These are phyloP conservation scores for Syrista parreyssii DNA, from an alignment of 2,888 invertebrate genomes.

Conservation along the genomic window DNA sequence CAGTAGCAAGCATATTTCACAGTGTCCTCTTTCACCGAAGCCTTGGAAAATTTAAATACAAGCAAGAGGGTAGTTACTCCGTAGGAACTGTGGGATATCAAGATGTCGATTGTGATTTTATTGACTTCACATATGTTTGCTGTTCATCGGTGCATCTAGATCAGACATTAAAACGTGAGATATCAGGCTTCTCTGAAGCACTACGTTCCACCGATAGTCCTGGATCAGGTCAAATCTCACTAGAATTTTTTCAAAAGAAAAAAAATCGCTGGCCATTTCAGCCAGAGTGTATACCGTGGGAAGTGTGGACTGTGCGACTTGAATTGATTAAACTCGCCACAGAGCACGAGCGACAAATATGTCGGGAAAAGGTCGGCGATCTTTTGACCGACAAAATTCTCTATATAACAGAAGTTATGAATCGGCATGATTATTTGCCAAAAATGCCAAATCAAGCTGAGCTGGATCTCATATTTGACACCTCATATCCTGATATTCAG, in stretches of 20 bases:
- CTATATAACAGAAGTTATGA: slow-evolving; percentile 95
- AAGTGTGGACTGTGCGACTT: slow-evolving; percentile 96
- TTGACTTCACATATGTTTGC: slow-evolving; percentile 97
- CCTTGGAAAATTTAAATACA: slow-evolving; percentile 93
- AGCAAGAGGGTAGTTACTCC: slow-evolving; percentile 93
- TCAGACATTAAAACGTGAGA: slow-evolving; percentile 78
- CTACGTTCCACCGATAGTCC: slow-evolving; percentile 78
- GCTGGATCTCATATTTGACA: slow-evolving; percentile 94
- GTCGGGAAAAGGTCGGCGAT: slow-evolving; percentile 89
- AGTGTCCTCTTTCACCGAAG: slow-evolving; percentile 92
- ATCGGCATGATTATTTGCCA: slow-evolving; percentile 95
- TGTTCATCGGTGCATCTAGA: slow-evolving; percentile 86
- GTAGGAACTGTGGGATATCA: slow-evolving; percentile 95
- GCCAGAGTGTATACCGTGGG: slow-evolving; percentile 96
- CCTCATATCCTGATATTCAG: slow-evolving; percentile 91
- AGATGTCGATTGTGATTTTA: slow-evolving; percentile 97
- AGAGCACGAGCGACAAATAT: slow-evolving; percentile 88
- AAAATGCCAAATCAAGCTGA: slow-evolving; percentile 95
- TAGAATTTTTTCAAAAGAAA: slow-evolving; percentile 95
- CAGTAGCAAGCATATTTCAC: slow-evolving; percentile 91
- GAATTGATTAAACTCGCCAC: slow-evolving; percentile 87
- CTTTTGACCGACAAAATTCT: slow-evolving; percentile 92
- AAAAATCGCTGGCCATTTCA: slow-evolving; percentile 88
- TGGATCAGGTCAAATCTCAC: slow-evolving; percentile 83
- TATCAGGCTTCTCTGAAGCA: slow-evolving; percentile 82